A percentile compares a stretch with the other conserved stretches of the same genome.
Conservation (phyloP, 92 coral and sea anemone species). For the Blastomussa wellsi region DNA sequence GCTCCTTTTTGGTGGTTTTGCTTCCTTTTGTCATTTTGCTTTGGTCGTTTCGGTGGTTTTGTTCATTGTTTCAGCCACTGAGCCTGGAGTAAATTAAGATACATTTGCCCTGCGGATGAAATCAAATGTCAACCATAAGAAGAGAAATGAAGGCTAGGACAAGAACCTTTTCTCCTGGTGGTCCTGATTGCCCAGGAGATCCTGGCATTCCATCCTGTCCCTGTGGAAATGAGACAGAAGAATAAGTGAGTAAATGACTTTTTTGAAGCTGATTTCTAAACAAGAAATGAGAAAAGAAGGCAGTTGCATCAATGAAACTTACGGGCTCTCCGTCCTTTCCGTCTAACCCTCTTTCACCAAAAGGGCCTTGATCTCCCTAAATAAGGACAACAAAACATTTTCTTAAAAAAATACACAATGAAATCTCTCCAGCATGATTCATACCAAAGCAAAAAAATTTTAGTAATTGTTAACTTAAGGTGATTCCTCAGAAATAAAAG, state of each 20-base stretch:
- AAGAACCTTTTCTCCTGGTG: conserved; percentile 55
- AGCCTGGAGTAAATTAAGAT: too few relatives aligned
- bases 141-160: neutral
- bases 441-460: too few relatives aligned
- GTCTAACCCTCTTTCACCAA: conserved; percentile 49
- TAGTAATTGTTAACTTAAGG: too few relatives aligned
- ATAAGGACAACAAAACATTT: neutral
- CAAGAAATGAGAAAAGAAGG: neutral
- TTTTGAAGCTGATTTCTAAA: neutral
- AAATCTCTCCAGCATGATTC: too few relatives aligned
- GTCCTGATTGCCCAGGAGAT: conserved; percentile 53
- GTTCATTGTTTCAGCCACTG: too few relatives aligned
- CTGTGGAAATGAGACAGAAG: neutral
- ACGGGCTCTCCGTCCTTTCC: conserved; percentile 65
- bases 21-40: too few relatives aligned
- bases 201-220: conserved; percentile 50
- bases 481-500: too few relatives aligned
- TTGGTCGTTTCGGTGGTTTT: too few relatives aligned
- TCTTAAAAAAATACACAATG: neutral
- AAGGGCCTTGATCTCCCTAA: conserved; percentile 46
- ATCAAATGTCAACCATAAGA: neutral
- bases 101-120: too few relatives aligned
- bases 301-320: conserved; percentile 4
- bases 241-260: too few relatives aligned
- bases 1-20: too few relatives aligned